phyloP scores from a whole-genome alignment of 2,888 invertebrate genomes.

The Drosophila paracracens region DNA sequence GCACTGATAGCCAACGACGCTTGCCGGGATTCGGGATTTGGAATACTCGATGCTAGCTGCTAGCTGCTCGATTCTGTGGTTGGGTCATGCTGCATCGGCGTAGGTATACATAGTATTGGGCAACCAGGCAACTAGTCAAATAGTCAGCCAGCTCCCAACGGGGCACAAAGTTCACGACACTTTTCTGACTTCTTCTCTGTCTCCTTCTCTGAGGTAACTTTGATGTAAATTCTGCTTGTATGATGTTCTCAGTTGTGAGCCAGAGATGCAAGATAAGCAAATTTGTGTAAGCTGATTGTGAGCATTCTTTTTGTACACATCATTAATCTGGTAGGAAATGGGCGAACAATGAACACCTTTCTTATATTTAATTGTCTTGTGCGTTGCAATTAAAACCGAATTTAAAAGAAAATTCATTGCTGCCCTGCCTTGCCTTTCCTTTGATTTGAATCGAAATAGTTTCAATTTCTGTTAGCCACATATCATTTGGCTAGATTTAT shows the following conservation, averaged over 20 bases:
- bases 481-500: conserved; percentile 36
- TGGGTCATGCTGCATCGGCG: conserved; percentile 50
- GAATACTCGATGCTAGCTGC: background rate
- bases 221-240: conserved; percentile 65
- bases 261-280: conserved; percentile 71
- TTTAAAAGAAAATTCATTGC: conserved; percentile 12
- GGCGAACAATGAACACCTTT: conserved; percentile 37
- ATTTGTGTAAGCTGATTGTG: conserved; percentile 70
- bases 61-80: background rate
- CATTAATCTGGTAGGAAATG: conserved; percentile 63
- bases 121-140: conserved; percentile 33
- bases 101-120: conserved; percentile 21
- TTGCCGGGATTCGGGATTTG: conserved; percentile 46
- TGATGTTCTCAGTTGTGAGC: conserved; percentile 53
- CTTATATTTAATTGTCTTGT: conserved; percentile 60
- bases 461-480: conserved; percentile 30
- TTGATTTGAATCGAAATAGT: conserved; percentile 39
- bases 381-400: conserved; percentile 8
- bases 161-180: conserved; percentile 73
- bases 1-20: conserved; percentile 64
- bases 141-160: conserved; percentile 42
- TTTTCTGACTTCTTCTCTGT: conserved; percentile 20
- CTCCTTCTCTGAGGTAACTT: conserved; percentile 1
- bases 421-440: conserved; percentile 18
- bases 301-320: conserved; percentile 63